Percentiles rank a stretch among this genome's conserved stretches.
Evolutionary conservation across 2,797 vertebrate species (phyloP).

Genomic region (Sebastes jordani): DNA sequence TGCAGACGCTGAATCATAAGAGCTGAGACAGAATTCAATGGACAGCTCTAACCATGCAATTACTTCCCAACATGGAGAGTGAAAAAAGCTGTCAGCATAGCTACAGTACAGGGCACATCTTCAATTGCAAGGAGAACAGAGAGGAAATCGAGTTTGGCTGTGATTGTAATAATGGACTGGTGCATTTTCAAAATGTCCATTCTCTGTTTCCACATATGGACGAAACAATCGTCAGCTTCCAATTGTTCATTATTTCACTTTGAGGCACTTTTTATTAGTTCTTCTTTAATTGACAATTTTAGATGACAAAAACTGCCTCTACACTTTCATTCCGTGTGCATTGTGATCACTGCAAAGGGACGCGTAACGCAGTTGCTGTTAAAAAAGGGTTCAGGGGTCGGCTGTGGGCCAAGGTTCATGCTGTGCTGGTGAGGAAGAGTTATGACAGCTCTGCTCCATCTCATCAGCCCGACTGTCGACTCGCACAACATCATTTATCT

Average conservation of each 20-base stretch:
- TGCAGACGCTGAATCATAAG: conserved; percentile 40
- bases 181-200: background rate
- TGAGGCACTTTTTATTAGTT: background rate
- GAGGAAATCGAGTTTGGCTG: conserved; percentile 11
- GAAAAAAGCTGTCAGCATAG: conserved; percentile 22
- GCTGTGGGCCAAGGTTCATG: conserved; percentile 51
- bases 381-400: conserved; percentile 44
- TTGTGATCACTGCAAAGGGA: background rate
- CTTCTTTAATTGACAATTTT: background rate
- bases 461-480: conserved; percentile 55
- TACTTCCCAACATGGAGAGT: conserved; percentile 34
- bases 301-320: background rate
- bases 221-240: background rate
- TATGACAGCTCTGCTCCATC: conserved; percentile 52
- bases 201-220: background rate
- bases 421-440: conserved; percentile 40
- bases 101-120: background rate
- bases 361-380: background rate
- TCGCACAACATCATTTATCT: conserved; percentile 55
- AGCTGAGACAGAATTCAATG: conserved; percentile 36
- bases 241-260: background rate
- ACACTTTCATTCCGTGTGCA: background rate
- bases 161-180: background rate
- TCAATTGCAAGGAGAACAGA: conserved; percentile 6
- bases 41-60: conserved; percentile 51